Percentiles rank a stretch among this genome's conserved stretches.
These are phyloP conservation scores for Octomys mimax DNA, from an alignment of 2,797 vertebrate species.

Conservation along the genomic window DNA sequence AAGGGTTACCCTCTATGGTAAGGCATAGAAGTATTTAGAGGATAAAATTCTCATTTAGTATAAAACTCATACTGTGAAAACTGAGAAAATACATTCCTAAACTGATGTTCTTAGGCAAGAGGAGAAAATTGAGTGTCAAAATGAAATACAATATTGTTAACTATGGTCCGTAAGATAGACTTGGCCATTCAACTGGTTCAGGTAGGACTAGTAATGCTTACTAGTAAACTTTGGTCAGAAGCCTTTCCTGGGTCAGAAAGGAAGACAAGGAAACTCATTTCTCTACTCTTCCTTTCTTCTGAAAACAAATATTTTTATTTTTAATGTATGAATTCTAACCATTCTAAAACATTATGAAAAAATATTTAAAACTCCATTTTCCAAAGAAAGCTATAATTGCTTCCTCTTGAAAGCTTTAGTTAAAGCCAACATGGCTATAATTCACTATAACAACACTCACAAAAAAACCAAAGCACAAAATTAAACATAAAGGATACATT, in stretches of 20 bases:
- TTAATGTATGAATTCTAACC: not conserved
- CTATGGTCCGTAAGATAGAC: not conserved
- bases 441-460: conserved; percentile 83
- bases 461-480: conserved; percentile 85
- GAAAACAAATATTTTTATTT: conserved; percentile 50
- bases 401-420: conserved; percentile 70
- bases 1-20: conserved; percentile 9
- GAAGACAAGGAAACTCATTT: not conserved
- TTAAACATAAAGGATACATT: conserved; percentile 85
- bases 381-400: conserved; percentile 39
- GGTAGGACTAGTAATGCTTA: not conserved
- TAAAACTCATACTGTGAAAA: conserved; percentile 57
- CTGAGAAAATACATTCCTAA: conserved; percentile 53
- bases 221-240: not conserved
- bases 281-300: rapidly evolving
- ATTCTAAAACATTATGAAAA: conserved; percentile 16
- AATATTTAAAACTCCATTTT: conserved; percentile 61
- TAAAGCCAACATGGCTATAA: conserved; percentile 68
- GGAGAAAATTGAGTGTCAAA: not conserved
- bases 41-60: conserved; percentile 51
- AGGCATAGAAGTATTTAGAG: conserved; percentile 9
- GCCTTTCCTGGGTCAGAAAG: not conserved
- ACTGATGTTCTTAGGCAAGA: not conserved
- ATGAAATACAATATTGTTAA: conserved; percentile 37
- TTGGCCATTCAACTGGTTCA: not conserved